Conservation (phyloP, 2,113 vertebrate species). For the Oxyura jamaicensis region DNA sequence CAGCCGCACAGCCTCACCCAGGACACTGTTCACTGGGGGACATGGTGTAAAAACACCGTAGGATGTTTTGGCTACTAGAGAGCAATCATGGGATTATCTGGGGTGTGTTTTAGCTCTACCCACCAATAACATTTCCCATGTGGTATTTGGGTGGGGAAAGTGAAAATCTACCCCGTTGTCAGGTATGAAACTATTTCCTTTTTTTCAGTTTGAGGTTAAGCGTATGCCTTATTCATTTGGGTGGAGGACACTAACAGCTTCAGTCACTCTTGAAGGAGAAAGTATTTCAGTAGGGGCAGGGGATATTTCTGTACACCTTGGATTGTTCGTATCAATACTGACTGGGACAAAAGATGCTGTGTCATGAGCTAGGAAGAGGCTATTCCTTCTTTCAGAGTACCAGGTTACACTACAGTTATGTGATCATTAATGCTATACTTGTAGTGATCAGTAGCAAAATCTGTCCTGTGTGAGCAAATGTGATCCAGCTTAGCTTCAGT, state of each 20-base stretch:
- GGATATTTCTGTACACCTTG: background rate
- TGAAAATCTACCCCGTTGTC: slow-evolving; percentile 25
- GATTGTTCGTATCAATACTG: background rate
- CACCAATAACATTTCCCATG: slow-evolving; percentile 32
- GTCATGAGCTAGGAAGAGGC: background rate
- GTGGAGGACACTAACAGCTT: background rate
- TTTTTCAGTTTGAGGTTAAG: slow-evolving; percentile 53
- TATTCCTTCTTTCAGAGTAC: background rate
- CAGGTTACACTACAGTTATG: background rate
- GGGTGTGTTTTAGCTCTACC: slow-evolving; percentile 20
- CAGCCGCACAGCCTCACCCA: slow-evolving; percentile 36
- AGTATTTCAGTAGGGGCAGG: background rate
- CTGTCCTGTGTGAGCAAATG: background rate
- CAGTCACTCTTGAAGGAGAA: background rate
- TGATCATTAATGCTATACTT: background rate
- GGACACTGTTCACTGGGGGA: background rate
- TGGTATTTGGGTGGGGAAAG: slow-evolving; percentile 35
- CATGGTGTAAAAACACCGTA: background rate
- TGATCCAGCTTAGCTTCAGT: background rate
- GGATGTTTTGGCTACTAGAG: slow-evolving; percentile 9
- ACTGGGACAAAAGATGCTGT: background rate
- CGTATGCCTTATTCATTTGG: background rate
- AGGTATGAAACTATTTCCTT: slow-evolving; percentile 52
- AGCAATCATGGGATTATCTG: background rate
- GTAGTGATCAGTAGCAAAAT: background rate